These are phyloP conservation scores for Myiotriccus ornatus DNA, from an alignment of 2,797 vertebrate genomes.

Conservation along the genomic window DNA sequence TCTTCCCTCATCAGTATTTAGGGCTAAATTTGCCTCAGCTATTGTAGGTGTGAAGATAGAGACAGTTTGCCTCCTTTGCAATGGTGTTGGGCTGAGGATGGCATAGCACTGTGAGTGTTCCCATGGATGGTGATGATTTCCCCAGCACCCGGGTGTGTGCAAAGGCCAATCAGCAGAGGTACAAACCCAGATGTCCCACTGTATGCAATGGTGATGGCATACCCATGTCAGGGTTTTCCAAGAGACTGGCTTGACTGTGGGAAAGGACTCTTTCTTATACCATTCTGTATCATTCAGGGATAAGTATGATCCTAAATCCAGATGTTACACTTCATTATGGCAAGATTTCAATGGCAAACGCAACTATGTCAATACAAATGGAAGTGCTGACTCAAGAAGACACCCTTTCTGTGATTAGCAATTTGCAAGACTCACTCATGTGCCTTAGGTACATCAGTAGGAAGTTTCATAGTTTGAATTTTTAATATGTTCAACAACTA, in stretches of 20 bases:
- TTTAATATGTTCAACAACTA: background rate
- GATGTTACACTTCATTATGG: background rate
- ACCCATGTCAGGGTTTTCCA: fast-evolving
- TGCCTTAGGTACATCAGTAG: background rate
- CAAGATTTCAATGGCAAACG: background rate
- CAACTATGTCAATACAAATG: background rate
- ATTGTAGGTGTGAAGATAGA: background rate
- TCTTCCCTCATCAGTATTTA: background rate
- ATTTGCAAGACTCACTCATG: background rate
- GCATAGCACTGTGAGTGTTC: fast-evolving
- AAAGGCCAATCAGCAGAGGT: background rate
- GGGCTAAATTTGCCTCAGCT: background rate
- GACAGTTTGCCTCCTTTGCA: background rate
- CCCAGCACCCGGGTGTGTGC: fast-evolving
- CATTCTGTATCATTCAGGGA: background rate
- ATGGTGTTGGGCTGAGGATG: background rate
- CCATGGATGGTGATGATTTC: background rate
- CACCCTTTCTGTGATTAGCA: background rate
- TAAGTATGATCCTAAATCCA: background rate
- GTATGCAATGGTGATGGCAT: fast-evolving
- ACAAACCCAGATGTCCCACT: background rate
- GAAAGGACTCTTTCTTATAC: background rate
- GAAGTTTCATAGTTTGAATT: background rate
- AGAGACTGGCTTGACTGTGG: background rate
- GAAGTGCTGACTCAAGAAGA: background rate